A percentile compares a stretch with the other conserved stretches of the same genome.
Evolutionary conservation across 1,140 invertebrate genomes (phyloP).

Genomic region (Diuraphis noxia): DNA sequence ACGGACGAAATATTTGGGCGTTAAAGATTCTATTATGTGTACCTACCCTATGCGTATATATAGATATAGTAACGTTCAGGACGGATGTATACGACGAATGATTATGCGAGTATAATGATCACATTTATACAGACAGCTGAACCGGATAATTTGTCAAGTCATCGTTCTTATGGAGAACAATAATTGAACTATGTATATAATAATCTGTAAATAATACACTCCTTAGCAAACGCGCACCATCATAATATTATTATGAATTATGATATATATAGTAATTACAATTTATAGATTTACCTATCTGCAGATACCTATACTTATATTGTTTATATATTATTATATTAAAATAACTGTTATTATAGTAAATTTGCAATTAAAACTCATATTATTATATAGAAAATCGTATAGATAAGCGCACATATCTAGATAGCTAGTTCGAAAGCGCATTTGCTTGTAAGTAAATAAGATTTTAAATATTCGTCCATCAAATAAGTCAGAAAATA

Average conservation of each 20-base stretch:
- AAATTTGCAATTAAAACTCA: neutral
- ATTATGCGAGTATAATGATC: conserved; percentile 4
- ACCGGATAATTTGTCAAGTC: neutral
- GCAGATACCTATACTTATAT: neutral
- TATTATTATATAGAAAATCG: neutral
- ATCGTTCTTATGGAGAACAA: conserved; percentile 8
- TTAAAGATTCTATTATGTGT: neutral
- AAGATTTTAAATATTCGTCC: neutral
- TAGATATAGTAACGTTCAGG: neutral
- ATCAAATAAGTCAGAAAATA: neutral
- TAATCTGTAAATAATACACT: neutral
- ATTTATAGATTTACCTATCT: neutral
- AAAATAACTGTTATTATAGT: neutral
- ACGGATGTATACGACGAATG: neutral
- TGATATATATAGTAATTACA: neutral
- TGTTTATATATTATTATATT: neutral
- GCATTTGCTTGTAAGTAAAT: neutral
- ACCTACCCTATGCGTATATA: neutral
- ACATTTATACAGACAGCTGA: neutral
- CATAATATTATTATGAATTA: neutral
- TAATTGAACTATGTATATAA: neutral
- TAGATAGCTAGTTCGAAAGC: neutral
- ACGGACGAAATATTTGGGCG: neutral
- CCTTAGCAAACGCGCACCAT: neutral
- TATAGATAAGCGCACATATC: neutral